Base-by-base conservation (phyloP, 1,140 invertebrate species). In the Brevipalpus yothersi region DNA sequence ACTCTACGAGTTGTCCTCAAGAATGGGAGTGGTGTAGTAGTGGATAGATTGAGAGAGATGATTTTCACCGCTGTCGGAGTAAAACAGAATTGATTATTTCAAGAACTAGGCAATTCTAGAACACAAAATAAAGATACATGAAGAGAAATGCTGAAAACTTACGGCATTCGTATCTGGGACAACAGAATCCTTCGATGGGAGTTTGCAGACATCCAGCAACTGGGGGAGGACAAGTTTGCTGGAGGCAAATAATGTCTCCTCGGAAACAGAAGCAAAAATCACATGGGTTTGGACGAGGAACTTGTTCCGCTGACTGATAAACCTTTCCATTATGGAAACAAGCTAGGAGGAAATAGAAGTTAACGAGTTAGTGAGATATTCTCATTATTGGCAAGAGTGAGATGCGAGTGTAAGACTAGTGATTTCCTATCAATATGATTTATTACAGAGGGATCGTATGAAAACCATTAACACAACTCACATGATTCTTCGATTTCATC, bases 221-320 rank as follows among this genome's bases (percentile, higher is more conserved):
- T 53, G 89, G 89, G 40, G 87, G 87, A 56, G 89, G 89, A 73
- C 89, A 93, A 67, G 85, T 88, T 70, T 93, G 89, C 72, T 92
- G 87, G 49, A 93, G 73, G 66, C 89, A 93, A 64, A 93, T 92
- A 63, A 93, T 91, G 68, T 92, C 89, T 10, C 63, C 87, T 71
- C 88, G 78, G 76, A 92, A 93, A 76, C 89, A 93, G 80, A 93
- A 93, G 72, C 89, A 93, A 75, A 92, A 93, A 68, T 92, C 87
- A 69, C 89, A 93, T 40, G 88, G 86, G 75, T 93, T 86, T 61
- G 89, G 84, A 65, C 87, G 75, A 21, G 87, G 87, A 63, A 93
- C 90, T 74, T 93, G 89, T 73, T 92, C 87, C 5, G 88, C 88
- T 1, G 86, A 91, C 41, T 90, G 84, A 68, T 87, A 92, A 43